These are phyloP conservation scores for Tamias sibiricus DNA, from an alignment of 2,113 vertebrate genomes.

Conservation along the genomic window DNA sequence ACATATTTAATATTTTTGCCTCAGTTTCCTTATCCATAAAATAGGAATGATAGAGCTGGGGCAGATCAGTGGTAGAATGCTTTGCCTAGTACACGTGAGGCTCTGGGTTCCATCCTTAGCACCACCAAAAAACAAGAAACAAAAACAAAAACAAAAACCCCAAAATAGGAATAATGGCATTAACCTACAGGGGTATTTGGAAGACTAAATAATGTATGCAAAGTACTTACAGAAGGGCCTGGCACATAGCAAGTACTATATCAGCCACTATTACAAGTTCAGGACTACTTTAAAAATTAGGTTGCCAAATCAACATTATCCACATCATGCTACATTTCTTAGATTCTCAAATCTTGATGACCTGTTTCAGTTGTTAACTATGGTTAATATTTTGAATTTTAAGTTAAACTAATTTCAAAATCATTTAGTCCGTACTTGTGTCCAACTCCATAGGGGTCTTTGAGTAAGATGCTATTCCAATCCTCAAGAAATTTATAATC, in stretches of 20 bases:
- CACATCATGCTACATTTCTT: neutral
- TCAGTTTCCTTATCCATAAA: slow-evolving; percentile 55
- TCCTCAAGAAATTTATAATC: slow-evolving; percentile 47
- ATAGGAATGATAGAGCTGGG: neutral
- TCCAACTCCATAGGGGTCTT: neutral
- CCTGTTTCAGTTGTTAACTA: neutral
- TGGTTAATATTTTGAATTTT: slow-evolving; percentile 38
- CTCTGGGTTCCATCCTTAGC: neutral
- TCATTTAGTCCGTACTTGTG: slow-evolving; percentile 38
- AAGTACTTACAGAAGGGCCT: neutral
- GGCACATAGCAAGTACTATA: neutral
- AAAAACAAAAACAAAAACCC: neutral
- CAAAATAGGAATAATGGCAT: neutral
- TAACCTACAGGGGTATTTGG: neutral
- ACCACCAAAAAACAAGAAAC: neutral
- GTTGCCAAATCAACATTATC: neutral
- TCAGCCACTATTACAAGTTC: neutral
- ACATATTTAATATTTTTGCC: slow-evolving; percentile 21
- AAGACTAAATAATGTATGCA: neutral
- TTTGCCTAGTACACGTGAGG: neutral
- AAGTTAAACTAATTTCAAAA: slow-evolving; percentile 50
- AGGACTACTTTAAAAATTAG: neutral
- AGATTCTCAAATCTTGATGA: neutral
- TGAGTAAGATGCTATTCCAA: slow-evolving; percentile 15
- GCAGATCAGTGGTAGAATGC: neutral